Base-by-base conservation (phyloP, 1,140 invertebrate genomes). In the Caenorhabditis briggsae region DNA sequence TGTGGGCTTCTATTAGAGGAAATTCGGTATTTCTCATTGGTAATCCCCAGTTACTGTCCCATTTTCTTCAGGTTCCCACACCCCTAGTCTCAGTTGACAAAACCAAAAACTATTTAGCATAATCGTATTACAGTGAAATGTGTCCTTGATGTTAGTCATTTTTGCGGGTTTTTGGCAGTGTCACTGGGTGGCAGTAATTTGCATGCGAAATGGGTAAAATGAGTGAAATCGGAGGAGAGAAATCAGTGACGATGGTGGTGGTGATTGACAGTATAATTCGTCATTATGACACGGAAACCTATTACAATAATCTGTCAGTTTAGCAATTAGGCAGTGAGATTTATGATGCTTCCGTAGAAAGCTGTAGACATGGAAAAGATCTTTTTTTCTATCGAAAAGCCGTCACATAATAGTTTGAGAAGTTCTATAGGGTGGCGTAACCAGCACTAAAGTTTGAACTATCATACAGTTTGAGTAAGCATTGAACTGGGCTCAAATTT, bases 141-240 rank as follows among this genome's bases (percentile, higher is more conserved):
- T 23, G 33, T 33, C 33, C 70, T n/a, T 78, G n/a, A n/a, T 46
- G 43, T 78, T 78, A 78, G 70, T 20, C 70, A 78, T 78, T 78
- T 78, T 78, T 78, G 70, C 5, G 41, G 64, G 59, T 58, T 58
- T n/a, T n/a, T 58, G 18, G 56, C n/a, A n/a, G 61, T 25, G 5
- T 33, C 33, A 33, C 33, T 9, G 6, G 33, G 6, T 41, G 23
- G 46, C n/a, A 78, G 18, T 78, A 78, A 78, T 78, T 78, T 78
- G 70, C 70, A 78, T 78, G 70, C 46, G 70, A 78, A 78, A 78
- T 78, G 70, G 70, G 46, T 78, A 33, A 78, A 78, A 78, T 78
- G 46, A 78, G 70, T 78, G 70, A 78, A 78, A 78, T 78, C 46
- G 20, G 16, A 78, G 8, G n/a, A 33, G 33, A 33, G 33, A 33